Percentiles rank a stretch among this genome's conserved stretches.
Conservation (phyloP, 2,113 vertebrate genomes). For the Hymenochirus boettgeri region DNA sequence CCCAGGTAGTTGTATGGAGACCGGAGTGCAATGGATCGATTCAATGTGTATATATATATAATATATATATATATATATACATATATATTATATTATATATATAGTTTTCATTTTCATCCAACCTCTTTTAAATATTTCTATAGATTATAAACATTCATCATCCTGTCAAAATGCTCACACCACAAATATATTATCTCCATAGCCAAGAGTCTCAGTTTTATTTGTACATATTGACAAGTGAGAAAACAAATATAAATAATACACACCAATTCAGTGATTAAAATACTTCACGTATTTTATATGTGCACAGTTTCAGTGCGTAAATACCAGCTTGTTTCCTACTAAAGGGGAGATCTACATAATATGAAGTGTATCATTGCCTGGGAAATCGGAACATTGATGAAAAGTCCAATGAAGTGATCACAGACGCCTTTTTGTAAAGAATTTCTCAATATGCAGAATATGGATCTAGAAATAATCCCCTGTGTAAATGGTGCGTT, state of each 20-base stretch:
- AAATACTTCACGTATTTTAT: conserved; percentile 2
- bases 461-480: conserved; percentile 20
- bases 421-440: conserved; percentile 17
- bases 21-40: no score
- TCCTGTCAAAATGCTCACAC: no score
- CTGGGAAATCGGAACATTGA: conserved; percentile 14
- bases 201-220: no score
- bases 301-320: not conserved
- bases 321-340: not conserved
- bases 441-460: conserved; percentile 8
- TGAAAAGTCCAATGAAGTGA: conserved; percentile 7
- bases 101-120: no score
- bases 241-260: conserved; percentile 13
- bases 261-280: not conserved
- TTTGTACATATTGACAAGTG: no score
- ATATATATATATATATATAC: no score
- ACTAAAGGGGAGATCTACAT: not conserved
- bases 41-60: no score
- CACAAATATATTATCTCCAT: no score
- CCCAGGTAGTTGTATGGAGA: no score
- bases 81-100: no score
- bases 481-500: conserved; percentile 5
- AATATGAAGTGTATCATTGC: conserved; percentile 12
- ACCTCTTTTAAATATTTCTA: no score
- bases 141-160: no score